Evolutionary conservation across 30 jellyfish, hydroid and myxozoan species (phyloP), one percentile per base, ranked within the genome.

Genomic region (Pseudorhiza aurosa): DNA sequence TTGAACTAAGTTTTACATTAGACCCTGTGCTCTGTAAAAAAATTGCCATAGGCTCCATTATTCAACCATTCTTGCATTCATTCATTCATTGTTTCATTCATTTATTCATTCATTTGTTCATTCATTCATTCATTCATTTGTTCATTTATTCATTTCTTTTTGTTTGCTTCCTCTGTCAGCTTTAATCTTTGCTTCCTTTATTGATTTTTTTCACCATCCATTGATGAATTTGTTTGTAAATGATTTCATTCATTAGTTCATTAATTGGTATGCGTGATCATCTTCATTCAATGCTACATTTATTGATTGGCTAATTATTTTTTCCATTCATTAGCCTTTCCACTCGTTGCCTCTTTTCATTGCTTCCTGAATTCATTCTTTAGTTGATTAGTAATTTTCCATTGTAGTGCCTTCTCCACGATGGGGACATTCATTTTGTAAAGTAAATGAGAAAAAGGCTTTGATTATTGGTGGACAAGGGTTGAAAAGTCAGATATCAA

Each of bases 381-480:
- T 7, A 39, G 50, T 12, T 39, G 12, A 3, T 6, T 47, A 47
- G 12, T 47, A 15, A 47, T 47, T 8, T 51, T 47, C 35, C 21
- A 14, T 50, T 55, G 8, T 58, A 81, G 92, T 11, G 37, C 92
- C 92, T 30, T 24, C 92, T 22, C 65, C 85, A 0, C 68, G 92
- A 0, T 88, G 97, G 97, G 97, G 97, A 0, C 95, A 88, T 60
- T 25, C 90, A 21, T 58, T 79, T 45, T 69, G 94, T 55, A 65
- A 77, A 28, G 51, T 68, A 0, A 71, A 42, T 29, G 87, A 58
- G 21, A 18, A 47, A 37, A 79, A 70, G 32, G 97, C 97, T 0
- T 27, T 88, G 14, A 29, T 79, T 1, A 69, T 88, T 45, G 97
- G 97, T 36, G 97, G 97, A 21, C 97, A 88, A 65, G 96, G 96